Evolutionary conservation across 2,888 invertebrate species (phyloP).

Genomic region (Agrotis ipsilon): DNA sequence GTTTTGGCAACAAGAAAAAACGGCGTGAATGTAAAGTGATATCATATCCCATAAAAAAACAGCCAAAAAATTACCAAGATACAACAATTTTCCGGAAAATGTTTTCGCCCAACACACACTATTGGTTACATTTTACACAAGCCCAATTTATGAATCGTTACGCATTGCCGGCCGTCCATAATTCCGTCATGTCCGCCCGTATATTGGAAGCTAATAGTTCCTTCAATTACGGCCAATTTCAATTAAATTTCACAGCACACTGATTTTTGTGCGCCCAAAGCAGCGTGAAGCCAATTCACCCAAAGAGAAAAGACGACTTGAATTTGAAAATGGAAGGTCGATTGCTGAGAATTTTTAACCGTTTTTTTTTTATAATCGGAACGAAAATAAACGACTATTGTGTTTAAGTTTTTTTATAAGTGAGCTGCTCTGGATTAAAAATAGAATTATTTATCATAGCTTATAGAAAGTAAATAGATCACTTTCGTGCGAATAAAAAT

Average conservation of each 20-base stretch:
- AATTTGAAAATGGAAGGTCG: conserved; percentile 18
- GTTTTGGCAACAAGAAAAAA: not conserved
- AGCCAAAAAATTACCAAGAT: not conserved
- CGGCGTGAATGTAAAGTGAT: not conserved
- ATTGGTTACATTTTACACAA: not conserved
- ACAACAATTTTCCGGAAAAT: not conserved
- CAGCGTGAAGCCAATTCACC: conserved; percentile 38
- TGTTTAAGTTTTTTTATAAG: not conserved
- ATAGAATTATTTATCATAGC: not conserved
- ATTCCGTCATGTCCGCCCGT: conserved; percentile 15
- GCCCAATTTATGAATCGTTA: conserved; percentile 20
- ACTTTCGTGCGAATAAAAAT: not conserved
- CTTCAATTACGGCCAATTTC: conserved; percentile 44
- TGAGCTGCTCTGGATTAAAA: not conserved
- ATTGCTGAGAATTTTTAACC: not conserved
- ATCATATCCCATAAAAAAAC: not conserved
- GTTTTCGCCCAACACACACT: not conserved
- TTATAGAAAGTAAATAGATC: not conserved
- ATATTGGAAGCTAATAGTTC: conserved; percentile 41
- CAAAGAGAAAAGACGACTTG: conserved; percentile 23
- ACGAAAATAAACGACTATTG: not conserved
- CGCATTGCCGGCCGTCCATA: conserved; percentile 11
- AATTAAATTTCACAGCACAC: conserved; percentile 53
- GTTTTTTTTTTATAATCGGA: not conserved
- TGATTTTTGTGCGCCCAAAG: conserved; percentile 53